phyloP scores from a whole-genome alignment of 1,140 invertebrate species.

The Eriocheir sinensis region DNA sequence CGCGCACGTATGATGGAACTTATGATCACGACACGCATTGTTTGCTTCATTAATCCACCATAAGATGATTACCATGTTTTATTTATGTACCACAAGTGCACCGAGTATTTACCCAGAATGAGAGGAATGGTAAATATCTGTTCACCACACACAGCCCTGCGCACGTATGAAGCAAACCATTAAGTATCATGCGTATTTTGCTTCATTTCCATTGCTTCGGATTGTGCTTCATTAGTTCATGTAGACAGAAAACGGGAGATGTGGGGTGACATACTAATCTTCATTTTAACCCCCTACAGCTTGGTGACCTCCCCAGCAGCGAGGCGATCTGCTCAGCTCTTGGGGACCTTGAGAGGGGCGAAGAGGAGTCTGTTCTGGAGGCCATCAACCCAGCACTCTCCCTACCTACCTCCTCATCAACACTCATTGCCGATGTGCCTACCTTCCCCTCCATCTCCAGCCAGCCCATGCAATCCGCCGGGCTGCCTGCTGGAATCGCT shows the following conservation, averaged over 20 bases:
- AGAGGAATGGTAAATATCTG: background rate
- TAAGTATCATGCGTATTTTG: too few relatives aligned
- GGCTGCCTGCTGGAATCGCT: constrained; percentile 40
- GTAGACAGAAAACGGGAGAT: too few relatives aligned
- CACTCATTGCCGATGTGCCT: constrained; percentile 76
- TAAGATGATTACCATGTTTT: too few relatives aligned
- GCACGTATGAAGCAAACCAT: background rate
- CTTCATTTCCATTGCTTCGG: too few relatives aligned
- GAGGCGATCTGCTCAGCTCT: constrained; percentile 72
- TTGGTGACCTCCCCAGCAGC: constrained; percentile 72
- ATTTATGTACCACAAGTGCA: too few relatives aligned
- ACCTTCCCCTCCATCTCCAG: constrained; percentile 63
- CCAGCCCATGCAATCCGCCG: constrained; percentile 62
- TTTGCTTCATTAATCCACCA: too few relatives aligned
- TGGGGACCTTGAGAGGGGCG: constrained; percentile 64
- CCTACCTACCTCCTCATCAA: constrained; percentile 65
- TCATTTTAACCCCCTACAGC: constrained; percentile 33
- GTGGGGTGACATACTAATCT: too few relatives aligned
- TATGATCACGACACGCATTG: too few relatives aligned
- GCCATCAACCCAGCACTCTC: constrained; percentile 74
- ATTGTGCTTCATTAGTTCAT: too few relatives aligned
- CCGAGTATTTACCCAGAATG: background rate
- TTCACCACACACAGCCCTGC: background rate
- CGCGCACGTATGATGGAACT: background rate
- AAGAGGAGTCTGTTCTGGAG: constrained; percentile 53